Evolutionary conservation across 2,797 vertebrate genomes (phyloP).

Genomic region (Darevskia mixta): DNA sequence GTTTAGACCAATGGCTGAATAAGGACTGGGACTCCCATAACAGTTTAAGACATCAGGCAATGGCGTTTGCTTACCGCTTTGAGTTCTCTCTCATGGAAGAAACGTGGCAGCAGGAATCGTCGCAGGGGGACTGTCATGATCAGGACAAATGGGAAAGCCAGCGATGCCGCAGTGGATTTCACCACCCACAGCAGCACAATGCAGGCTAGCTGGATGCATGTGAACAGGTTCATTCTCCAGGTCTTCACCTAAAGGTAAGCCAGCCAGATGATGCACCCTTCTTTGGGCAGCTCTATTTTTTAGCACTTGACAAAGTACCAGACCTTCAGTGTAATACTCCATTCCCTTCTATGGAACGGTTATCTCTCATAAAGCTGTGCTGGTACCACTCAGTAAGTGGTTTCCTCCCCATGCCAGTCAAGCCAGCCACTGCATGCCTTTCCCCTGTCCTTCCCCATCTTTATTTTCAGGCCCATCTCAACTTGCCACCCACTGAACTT

Average conservation of each 20-base stretch:
- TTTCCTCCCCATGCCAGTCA: background rate
- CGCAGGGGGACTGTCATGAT: conserved; percentile 97
- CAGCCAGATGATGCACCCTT: conserved; percentile 3
- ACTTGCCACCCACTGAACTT: background rate
- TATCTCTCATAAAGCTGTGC: background rate
- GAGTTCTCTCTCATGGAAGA: conserved; percentile 96
- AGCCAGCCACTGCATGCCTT: conserved; percentile 19
- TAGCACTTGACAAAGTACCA: conserved; percentile 9
- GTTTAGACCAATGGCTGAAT: background rate
- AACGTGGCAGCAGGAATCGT: conserved; percentile 89
- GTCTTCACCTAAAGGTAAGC: conserved; percentile 90
- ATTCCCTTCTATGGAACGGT: background rate
- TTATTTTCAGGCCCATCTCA: conserved; percentile 10
- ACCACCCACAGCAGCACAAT: conserved; percentile 95
- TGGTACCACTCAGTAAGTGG: background rate
- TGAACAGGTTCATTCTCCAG: conserved; percentile 99
- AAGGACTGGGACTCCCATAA: background rate
- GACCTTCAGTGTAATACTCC: background rate
- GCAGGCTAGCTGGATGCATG: conserved; percentile 92
- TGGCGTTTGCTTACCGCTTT: conserved; percentile 86
- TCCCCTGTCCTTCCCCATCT: background rate
- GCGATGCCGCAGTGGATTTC: conserved; percentile 92
- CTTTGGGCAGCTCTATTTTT: background rate
- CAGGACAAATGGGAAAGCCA: conserved; percentile 97
- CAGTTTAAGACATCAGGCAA: background rate